Percentiles rank a stretch among this genome's conserved stretches.
phyloP scores from a whole-genome alignment of 2,888 invertebrate species.

The Cataglyphis rosenhaueri region DNA sequence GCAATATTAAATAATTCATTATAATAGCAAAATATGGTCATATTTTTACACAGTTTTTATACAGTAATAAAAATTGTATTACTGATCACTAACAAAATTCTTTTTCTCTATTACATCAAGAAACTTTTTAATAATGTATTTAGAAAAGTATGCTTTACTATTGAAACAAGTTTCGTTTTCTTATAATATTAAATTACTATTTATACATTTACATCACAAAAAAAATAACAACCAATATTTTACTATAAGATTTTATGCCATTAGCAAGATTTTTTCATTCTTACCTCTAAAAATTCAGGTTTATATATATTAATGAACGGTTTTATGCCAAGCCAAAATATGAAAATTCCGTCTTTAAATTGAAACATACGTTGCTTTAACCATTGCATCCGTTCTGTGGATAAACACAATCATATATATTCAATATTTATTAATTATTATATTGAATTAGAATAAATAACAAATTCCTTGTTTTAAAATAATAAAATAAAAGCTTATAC shows the following conservation, averaged over 20 bases:
- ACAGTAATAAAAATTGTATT: background rate
- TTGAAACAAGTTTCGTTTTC: background rate
- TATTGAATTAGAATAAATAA: background rate
- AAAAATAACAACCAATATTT: background rate
- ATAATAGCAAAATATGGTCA: too few species aligned
- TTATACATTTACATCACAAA: background rate
- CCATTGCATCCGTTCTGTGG: background rate
- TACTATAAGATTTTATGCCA: too few species aligned
- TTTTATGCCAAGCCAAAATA: conserved; percentile 67
- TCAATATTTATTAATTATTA: background rate
- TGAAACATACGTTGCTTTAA: background rate
- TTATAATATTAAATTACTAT: background rate
- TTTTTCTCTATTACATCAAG: background rate
- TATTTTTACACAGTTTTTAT: too few species aligned
- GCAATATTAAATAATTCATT: too few species aligned
- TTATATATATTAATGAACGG: conserved; percentile 70
- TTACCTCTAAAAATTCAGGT: conserved; percentile 77
- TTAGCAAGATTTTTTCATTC: background rate
- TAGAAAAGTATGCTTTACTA: background rate
- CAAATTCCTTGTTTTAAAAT: background rate
- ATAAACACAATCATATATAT: background rate
- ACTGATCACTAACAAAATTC: background rate
- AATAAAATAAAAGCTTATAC: too few species aligned
- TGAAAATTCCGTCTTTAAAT: conserved; percentile 66
- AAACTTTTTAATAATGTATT: background rate